Evolutionary conservation across 2,113 vertebrate genomes (phyloP), one percentile per base, ranked within the genome.

Genomic region (Callospermophilus lateralis): DNA sequence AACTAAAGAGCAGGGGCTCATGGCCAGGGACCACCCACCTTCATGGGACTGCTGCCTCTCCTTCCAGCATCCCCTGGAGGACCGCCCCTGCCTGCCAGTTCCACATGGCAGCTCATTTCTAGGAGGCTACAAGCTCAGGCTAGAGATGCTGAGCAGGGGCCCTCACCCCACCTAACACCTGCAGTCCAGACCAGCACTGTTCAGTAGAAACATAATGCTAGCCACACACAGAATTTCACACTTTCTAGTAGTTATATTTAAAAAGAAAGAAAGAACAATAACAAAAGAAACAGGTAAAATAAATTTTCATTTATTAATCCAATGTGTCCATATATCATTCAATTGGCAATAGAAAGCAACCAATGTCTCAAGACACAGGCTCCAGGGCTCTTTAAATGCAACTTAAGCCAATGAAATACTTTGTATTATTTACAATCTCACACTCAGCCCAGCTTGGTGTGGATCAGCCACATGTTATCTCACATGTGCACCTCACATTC

Each of bases 121-220:
- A n/a, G 39, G 42, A 37, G 58, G 48, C 70, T 20, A 12, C 0
- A 4, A 76, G 39, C n/a, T 20, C 39, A 11, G 51, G 70, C 11
- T 53, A 12, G 45, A 22, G 51, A 15, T 10, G 63, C 11, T 1
- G 3, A 8, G 16, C 19, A 37, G 26, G 51, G 8, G 7, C 1
- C 84, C 78, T n/a, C 8, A 61, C 34, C 61, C 45, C 61, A 17
- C 39, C 2, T 0, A 3, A 42, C 16, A 39, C 0, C 24, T 26
- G 45, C 53, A 53, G 11, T 6, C 22, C 34, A 78, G 70, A 15
- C 67, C 34, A 48, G 32, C 32, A 19, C 20, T 20, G 37, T 26
- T 28, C 8, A 0, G 1, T 8, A 28, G 37, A 15, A 77, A 45
- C 0, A 2, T 1, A 19, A 24, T 28, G 53, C 8, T 34, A 39